A percentile compares a stretch with the other conserved stretches of the same genome.
These are phyloP conservation scores for Bedellia somnulentella DNA, from an alignment of 2,888 invertebrate species.

Conservation along the genomic window DNA sequence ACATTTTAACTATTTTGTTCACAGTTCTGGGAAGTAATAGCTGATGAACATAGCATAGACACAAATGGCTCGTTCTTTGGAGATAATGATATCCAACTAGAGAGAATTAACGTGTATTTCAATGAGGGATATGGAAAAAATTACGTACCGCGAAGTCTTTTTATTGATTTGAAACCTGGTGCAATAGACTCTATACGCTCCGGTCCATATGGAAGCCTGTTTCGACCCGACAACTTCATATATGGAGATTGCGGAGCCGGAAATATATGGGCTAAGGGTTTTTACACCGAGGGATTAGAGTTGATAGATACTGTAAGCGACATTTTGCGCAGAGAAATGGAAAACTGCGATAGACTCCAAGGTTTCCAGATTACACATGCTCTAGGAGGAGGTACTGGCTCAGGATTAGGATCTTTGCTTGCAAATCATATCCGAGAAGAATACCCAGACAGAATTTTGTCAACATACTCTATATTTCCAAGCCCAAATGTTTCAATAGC, in stretches of 20 bases:
- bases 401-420: slow-evolving; percentile 73
- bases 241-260: slow-evolving; percentile 71
- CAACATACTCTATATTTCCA: slow-evolving; percentile 70
- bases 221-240: slow-evolving; percentile 76
- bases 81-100: slow-evolving; percentile 63
- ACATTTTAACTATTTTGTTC: no score
- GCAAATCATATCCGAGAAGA: slow-evolving; percentile 75
- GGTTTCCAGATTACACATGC: slow-evolving; percentile 76
- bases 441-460: slow-evolving; percentile 77
- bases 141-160: slow-evolving; percentile 66
- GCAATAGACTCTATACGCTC: slow-evolving; percentile 68
- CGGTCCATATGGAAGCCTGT: slow-evolving; percentile 65
- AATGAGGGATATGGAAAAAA: slow-evolving; percentile 50
- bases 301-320: slow-evolving; percentile 62
- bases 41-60: slow-evolving; percentile 69
- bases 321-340: slow-evolving; percentile 59
- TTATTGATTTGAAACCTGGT: slow-evolving; percentile 68
- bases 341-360: slow-evolving; percentile 70
- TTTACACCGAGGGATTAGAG: slow-evolving; percentile 71
- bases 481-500: slow-evolving; percentile 67
- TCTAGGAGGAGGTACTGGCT: slow-evolving; percentile 75
- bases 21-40: slow-evolving; percentile 67
- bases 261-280: slow-evolving; percentile 69
- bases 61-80: slow-evolving; percentile 59
- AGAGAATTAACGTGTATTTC: slow-evolving; percentile 67